Base-by-base conservation (phyloP, 2,797 vertebrate genomes). In the Lateolabrax maculatus region DNA sequence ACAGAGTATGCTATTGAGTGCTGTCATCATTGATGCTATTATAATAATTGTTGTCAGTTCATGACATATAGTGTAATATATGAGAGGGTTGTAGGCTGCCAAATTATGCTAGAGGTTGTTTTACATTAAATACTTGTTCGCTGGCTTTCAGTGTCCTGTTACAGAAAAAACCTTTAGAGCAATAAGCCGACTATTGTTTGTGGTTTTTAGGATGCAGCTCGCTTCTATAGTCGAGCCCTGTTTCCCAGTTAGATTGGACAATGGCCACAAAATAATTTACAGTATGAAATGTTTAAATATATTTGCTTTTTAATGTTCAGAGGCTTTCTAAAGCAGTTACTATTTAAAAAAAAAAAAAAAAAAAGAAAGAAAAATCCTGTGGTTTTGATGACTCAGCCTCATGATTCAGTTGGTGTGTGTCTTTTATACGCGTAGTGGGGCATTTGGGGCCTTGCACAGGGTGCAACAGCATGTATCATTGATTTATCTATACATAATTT, bases 341-440 rank as follows among this genome's bases (percentile, higher is more conserved):
- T 37, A 64, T 10, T 18, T 46, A 46, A 48, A 48, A 23, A 55
- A 57, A 36, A 46, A 21, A 68, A 51, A n/a, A n/a, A n/a, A n/a
- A n/a, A n/a, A n/a, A n/a, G n/a, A n/a, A n/a, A n/a, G n/a, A 67
- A 49, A 37, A 75, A 71, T 63, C 41, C 52, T 61, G 84, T 79
- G 73, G 79, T 84, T 89, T 85, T 71, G 81, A 80, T 91, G 87
- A 92, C 79, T 91, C 84, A 80, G 79, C 56, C 65, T 80, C 77
- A 71, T 77, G 80, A 79, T 62, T 88, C 66, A 72, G 71, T 74
- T 53, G 31, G 41, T 52, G 51, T 73, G 60, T 79, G 67, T 84
- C 49, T 78, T n/a, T 7, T 25, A 36, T 44, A 12, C 75, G 44
- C 37, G 77, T 66, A 27, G 21, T 71, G 51, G 66, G 61, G 51